Evolutionary conservation across 1,140 invertebrate species (phyloP), one percentile per base, ranked within the genome.

Genomic region (Sarcophaga peregrina): DNA sequence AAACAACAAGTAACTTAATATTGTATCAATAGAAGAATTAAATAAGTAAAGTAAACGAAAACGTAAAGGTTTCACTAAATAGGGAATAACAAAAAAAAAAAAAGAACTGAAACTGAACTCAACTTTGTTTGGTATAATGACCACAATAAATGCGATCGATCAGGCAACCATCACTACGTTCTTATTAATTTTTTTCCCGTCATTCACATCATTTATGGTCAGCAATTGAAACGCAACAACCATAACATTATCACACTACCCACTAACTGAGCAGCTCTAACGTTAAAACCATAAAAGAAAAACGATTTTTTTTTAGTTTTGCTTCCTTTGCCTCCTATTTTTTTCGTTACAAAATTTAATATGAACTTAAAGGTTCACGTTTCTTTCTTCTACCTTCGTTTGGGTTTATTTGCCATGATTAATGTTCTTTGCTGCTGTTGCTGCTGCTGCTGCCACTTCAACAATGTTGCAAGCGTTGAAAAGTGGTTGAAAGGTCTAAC

Each of bases 41-140:
- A 4, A 2, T 2, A 37, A 37, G 25, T 37, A 37, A 37, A 37
- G 25, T 37, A 37, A 37, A 37, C 25, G 25, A 37, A 37, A n/a
- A 37, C 4, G 25, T 37, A 37, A 37, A 37, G 25, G 4, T 37
- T 37, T 37, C 25, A 37, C 25, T 37, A 37, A 37, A 37, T 37
- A 37, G 25, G 25, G 25, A 37, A 37, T 4, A n/a, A n/a, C 8
- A 2, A 58, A 58, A 15, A 58, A 58, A 58, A 58, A 58, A 13
- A 37, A n/a, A 15, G 0, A 54, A 10, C 10, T 54, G 4, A 54
- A 54, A 37, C 25, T 37, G 25, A 37, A 37, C 15, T 8, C 15
- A 58, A 58, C 54, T 58, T 58, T 58, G 54, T 58, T 58, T 58
- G 54, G 54, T 58, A 58, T 58, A 58, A 58, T 58, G 54, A 58